Evolutionary conservation across 2,888 invertebrate species (phyloP).

Genomic region (Agriopis leucophaearia): DNA sequence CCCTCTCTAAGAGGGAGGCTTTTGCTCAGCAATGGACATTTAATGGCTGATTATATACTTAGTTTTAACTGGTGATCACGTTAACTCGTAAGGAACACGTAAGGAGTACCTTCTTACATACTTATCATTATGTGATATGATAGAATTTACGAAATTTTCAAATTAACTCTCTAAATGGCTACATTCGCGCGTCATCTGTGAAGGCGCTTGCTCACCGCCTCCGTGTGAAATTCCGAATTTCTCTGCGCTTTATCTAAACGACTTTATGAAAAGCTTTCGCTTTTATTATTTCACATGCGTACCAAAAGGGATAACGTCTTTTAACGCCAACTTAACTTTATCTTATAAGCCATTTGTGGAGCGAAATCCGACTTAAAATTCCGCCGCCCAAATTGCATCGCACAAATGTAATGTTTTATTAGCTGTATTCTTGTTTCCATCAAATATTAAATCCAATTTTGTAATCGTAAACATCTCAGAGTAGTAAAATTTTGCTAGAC

Average conservation of each 20-base stretch:
- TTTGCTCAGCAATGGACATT: no score
- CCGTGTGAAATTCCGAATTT: slow-evolving; percentile 42
- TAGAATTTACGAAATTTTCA: slow-evolving; percentile 19
- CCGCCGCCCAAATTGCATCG: slow-evolving; percentile 41
- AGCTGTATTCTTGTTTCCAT: slow-evolving; percentile 36
- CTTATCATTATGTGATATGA: slow-evolving; percentile 17
- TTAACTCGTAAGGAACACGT: no score
- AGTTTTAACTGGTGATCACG: no score
- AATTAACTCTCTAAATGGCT: slow-evolving; percentile 24
- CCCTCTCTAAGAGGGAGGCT: no score
- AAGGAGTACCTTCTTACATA: no score
- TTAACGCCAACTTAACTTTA: slow-evolving; percentile 48
- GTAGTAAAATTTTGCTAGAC: slow-evolving; percentile 24
- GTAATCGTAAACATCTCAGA: slow-evolving; percentile 34
- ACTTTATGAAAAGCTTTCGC: slow-evolving; percentile 47
- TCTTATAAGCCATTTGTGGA: slow-evolving; percentile 49
- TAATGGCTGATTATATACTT: no score
- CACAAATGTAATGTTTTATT: slow-evolving; percentile 38
- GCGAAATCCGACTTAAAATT: slow-evolving; percentile 45
- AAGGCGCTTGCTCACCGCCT: slow-evolving; percentile 6
- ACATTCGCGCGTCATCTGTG: slow-evolving; percentile 33
- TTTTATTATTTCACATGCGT: slow-evolving; percentile 51
- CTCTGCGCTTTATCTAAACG: slow-evolving; percentile 48
- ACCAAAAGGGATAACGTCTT: slow-evolving; percentile 47
- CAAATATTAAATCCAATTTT: slow-evolving; percentile 41